Evolutionary conservation across 2,797 vertebrate genomes (phyloP), one percentile per base, ranked within the genome.

Genomic region (Emys orbicularis): DNA sequence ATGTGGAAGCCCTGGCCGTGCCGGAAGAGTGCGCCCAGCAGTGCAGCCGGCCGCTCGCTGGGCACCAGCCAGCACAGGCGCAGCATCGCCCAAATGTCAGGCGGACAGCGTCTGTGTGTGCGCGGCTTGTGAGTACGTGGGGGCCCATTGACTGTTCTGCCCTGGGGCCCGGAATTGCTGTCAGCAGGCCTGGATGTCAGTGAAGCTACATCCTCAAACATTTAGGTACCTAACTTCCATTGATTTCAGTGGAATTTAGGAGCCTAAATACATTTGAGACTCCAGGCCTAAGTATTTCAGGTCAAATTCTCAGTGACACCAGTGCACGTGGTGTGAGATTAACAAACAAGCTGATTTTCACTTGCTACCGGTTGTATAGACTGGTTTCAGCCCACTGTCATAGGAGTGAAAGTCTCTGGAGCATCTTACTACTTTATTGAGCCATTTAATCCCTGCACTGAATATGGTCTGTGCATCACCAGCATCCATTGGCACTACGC

Each of bases 81-180:
- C 6, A 53, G 19, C 53, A 53, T 21, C 3, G 19, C 53, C 19
- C 53, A 53, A 54, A 54, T 10, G 54, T 54, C 54, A 54, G 54
- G 9, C 54, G 2, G 54, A 54, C 9, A 23, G 8, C 3, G 2
- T 25, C 23, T 23, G 4, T 10, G 54, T 23, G 2, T 4, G 54
- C 8, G 4, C 54, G 4, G 54, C 54, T 23, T 54, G 54, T 54
- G 54, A 4, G 9, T 54, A 9, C 8, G 9, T 0, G 23, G 54
- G 54, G 54, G 21, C 21, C 21, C 54, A 54, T 54, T 54, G 54
- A 54, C 23, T 54, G 54, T 10, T 25, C 54, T 25, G 23, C 54
- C 54, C 54, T 54, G 54, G 23, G 9, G 9, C 54, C 54, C 23
- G 4, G 54, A 25, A 25, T 54, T 54, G 4, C 54, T 25, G 54